phyloP scores from a whole-genome alignment of 1,140 invertebrate genomes.

The Eueides isabella region DNA sequence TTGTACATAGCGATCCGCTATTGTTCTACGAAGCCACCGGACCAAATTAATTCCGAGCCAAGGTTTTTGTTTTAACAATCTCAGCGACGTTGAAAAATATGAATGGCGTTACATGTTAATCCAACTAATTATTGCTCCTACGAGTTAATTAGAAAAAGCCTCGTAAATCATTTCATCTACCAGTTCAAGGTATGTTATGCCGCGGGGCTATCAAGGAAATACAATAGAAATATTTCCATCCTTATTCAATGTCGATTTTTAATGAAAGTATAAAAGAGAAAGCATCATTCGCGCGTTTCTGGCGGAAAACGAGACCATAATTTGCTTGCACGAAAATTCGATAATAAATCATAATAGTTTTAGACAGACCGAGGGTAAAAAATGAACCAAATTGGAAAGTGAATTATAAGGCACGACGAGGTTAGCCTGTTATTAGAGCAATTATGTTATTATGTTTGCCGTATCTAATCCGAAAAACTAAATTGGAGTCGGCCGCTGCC shows the following conservation, averaged over 20 bases:
- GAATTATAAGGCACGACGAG: conserved; percentile 80
- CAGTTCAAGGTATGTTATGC: conserved; percentile 59
- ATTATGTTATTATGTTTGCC: conserved; percentile 82
- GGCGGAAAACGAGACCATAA: conserved; percentile 70
- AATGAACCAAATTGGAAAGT: conserved; percentile 82
- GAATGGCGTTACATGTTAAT: conserved; percentile 74
- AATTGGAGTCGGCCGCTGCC: conserved; percentile 80
- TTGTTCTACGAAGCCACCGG: conserved; percentile 50
- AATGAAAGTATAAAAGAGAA: conserved; percentile 60
- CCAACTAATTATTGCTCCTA: conserved; percentile 73
- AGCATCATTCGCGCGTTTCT: conserved; percentile 48
- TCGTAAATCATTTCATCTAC: conserved; percentile 75
- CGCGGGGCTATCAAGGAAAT: conserved; percentile 63
- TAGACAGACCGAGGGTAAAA: conserved; percentile 78
- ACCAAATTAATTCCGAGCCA: conserved; percentile 44
- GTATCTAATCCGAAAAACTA: conserved; percentile 82
- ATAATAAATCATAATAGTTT: conserved; percentile 82
- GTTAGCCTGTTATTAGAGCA: conserved; percentile 79
- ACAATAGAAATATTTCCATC: conserved; percentile 63
- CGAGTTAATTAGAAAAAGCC: conserved; percentile 76
- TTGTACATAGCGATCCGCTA: conserved; percentile 26
- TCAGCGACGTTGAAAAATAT: conserved; percentile 68
- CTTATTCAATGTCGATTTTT: conserved; percentile 54
- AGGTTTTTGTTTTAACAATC: conserved; percentile 58
- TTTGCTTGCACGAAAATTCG: conserved; percentile 81